Base-by-base conservation (phyloP, 2,113 vertebrate species). In the Capreolus pygargus region DNA sequence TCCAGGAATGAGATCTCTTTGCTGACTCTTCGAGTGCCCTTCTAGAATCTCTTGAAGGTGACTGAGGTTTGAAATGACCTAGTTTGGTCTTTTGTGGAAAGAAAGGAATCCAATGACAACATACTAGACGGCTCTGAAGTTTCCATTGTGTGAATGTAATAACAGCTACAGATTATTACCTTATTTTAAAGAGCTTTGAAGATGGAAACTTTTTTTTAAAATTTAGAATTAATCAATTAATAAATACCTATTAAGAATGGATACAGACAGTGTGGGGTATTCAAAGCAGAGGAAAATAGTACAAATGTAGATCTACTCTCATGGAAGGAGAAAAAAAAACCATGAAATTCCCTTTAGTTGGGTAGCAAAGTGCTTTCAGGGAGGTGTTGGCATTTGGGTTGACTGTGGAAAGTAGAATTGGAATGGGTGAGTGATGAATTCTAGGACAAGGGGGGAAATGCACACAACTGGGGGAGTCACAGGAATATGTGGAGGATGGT, bases 61-160 rank as follows among this genome's bases (percentile, higher is more conserved):
- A 96, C 74, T 90, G 90, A 92, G 92, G 47, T 96, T 97, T 95
- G 55, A 88, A 94, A 93, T 96, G 95, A 97, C 94, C 93, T 94
- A 92, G 78, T 91, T 89, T 97, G 67, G 86, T 91, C 87, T 70
- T 96, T 43, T 58, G 91, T 92, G 61, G 94, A 97, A 90, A 94
- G 83, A 95, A 97, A 97, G 86, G 78, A 98, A 86, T 93, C 89
- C 87, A 97, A 61, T 95, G 91, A 91, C 93, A 97, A 83, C 96
- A 97, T 85, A 45, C 19, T 91, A 43, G 92, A 54, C 83, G 78
- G 79, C 36, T 76, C 81, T 92, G 89, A 93, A 89, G n/a, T 97
- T 98, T 96, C 93, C 86, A 87, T 76, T 39, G 67, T 79, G 82
- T 89, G 83, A 43, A 60, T 83, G 13, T 64, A 96, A 39, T 60